Evolutionary conservation across 1,140 invertebrate species (phyloP), one percentile per base, ranked within the genome.

Genomic region (Geopemphigus sp.): DNA sequence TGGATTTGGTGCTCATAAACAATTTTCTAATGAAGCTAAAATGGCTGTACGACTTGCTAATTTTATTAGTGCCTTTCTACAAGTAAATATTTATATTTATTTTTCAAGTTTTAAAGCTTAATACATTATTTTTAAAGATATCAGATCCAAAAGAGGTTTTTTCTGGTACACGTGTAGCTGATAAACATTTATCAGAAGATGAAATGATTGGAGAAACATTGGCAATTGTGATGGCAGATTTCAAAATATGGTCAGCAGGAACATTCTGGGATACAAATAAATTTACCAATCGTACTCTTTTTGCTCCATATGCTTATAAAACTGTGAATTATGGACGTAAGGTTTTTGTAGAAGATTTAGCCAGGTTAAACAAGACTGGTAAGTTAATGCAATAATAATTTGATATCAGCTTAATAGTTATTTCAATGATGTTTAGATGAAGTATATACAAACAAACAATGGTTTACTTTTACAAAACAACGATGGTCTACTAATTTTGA

Each of bases 191-290:
- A 17, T 94, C 94, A 1, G 94, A 95, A 87, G 95, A 97, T 89
- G 95, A 97, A 87, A 94, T 97, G 90, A 93, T 97, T 82, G 95
- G 93, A 0, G 95, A 98, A 85, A 97, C 95, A 0, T 84, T 99
- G 22, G 92, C 96, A 22, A 88, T 97, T 66, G 90, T 98, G 0
- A 89, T 98, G 83, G 95, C 95, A 26, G 94, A 98, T 85, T 92
- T 92, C 61, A 93, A 92, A 86, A 93, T 98, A 82, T 94, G 94
- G 91, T 93, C 93, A 11, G 94, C 95, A 81, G 95, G 95, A 39
- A 94, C 92, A 22, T 97, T 92, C 84, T 99, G 96, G 94, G 96
- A 98, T 84, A 89, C 94, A 61, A 96, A 98, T 84, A 97, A 98
- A 86, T 99, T 98, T 85, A 92, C 94, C 0, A 96, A 97, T 85